phyloP scores from a whole-genome alignment of 2,113 vertebrate species.

The Piaya cayana region DNA sequence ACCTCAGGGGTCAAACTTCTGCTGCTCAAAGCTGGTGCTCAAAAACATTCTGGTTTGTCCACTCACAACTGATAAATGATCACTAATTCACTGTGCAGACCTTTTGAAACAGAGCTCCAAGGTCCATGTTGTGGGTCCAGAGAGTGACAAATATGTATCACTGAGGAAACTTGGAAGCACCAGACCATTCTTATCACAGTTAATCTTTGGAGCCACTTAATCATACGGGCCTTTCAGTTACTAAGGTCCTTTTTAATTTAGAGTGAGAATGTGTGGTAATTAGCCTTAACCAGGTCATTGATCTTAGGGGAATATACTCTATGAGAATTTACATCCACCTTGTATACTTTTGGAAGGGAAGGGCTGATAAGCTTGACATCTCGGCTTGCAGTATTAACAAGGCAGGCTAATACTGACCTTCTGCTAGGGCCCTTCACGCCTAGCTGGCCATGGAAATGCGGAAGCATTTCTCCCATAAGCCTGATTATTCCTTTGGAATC shows the following conservation, averaged over 20 bases:
- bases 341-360: background rate
- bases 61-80: background rate
- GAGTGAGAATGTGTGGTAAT: constrained; percentile 52
- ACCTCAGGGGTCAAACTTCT: background rate
- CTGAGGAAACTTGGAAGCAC: constrained; percentile 23
- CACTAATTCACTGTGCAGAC: background rate
- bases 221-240: constrained; percentile 56
- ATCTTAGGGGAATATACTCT: constrained; percentile 46
- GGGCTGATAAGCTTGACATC: background rate
- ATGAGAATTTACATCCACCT: constrained; percentile 46
- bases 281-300: constrained; percentile 64
- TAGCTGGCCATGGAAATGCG: background rate
- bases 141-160: background rate
- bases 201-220: constrained; percentile 64
- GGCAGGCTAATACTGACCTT: constrained; percentile 36
- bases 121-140: background rate
- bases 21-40: background rate
- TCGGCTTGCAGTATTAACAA: background rate
- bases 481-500: background rate
- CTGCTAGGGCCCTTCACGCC: background rate
- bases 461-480: background rate
- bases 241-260: constrained; percentile 68
- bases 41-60: background rate
- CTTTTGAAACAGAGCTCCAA: background rate
- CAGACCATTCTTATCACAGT: background rate